Percentiles rank a stretch among this genome's conserved stretches.
Conservation (phyloP, 2,113 vertebrate genomes). For the Recurvirostra avosetta region DNA sequence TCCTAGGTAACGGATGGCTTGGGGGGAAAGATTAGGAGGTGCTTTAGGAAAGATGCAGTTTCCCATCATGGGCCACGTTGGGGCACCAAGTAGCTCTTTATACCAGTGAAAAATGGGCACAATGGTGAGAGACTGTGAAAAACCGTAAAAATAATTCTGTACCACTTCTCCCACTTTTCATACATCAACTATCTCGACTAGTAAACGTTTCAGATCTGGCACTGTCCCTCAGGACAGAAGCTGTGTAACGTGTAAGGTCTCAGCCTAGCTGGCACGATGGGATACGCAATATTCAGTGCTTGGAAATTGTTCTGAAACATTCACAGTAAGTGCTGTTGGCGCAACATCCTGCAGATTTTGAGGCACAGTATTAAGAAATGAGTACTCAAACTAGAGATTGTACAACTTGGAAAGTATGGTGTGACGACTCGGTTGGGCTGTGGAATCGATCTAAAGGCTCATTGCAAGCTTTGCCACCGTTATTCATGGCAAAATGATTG, state of each 20-base stretch:
- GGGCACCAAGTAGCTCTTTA: neutral
- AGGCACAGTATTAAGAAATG: neutral
- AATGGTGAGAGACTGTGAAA: neutral
- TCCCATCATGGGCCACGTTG: neutral
- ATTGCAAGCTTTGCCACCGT: neutral
- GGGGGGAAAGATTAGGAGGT: neutral
- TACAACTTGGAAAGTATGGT: neutral
- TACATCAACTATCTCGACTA: neutral
- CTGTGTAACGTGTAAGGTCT: neutral
- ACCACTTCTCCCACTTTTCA: neutral
- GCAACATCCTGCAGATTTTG: neutral
- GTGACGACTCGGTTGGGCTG: accelerated
- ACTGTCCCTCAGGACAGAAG: neutral
- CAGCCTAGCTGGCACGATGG: accelerated
- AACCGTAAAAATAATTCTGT: neutral
- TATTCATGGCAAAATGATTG: neutral
- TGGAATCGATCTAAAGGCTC: accelerated
- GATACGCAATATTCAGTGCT: accelerated
- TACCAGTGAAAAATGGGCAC: neutral
- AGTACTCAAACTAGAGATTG: neutral
- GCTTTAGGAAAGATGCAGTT: neutral
- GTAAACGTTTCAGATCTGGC: accelerated
- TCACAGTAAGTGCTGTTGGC: neutral
- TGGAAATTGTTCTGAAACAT: neutral
- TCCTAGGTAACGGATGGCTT: accelerated